Base-by-base conservation (phyloP, 2,797 vertebrate species). In the Eremophila alpestris region DNA sequence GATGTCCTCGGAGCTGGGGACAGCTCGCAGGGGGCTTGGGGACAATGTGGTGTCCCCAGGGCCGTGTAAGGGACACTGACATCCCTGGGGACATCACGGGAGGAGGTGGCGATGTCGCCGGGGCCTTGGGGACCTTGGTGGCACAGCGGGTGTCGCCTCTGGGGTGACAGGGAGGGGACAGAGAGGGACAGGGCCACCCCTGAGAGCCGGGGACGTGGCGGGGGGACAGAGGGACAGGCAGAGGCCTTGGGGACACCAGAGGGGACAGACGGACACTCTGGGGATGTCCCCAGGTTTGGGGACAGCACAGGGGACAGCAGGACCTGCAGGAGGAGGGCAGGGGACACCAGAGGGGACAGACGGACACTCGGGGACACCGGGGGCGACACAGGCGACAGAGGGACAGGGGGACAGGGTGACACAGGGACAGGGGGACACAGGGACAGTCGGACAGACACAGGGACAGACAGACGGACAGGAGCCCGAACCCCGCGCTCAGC, bases 11-110 rank as follows among this genome's bases (percentile, higher is more conserved):
- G 65, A 32, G 83, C 26, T 32, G 49, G 49, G 41, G 40, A 99
- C 98, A 22, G 98, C 98, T 2, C 98, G 98, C 24, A 10, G 46
- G 45, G 13, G 14, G 24, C n/a, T 3, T 34, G 38, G 48, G 59
- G 48, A 9, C 59, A 54, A 5, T 5, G 1, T 7, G 5, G 32
- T 10, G 60, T 78, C 62, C 41, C n/a, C 62, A 10, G n/a, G 15
- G 7, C 23, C 7, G 3, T 9, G 36, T 1, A 5, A 43, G 55
- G 78, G 65, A 60, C 56, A 60, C 1, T 14, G 67, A 21, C 56
- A 54, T 3, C 58, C 27, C 48, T 9, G 67, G 56, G 56, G 79
- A 62, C 48, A 38, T 3, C 67, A 4, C 36, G 40, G 5, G 15
- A 9, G 16, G 20, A 30, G 21, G 65, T 52, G 65, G 17, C 64